Percentiles rank a stretch among this genome's conserved stretches.
These are phyloP conservation scores for Drosophila aff. DNA, from an alignment of 1,140 invertebrate species.

Conservation along the genomic window DNA sequence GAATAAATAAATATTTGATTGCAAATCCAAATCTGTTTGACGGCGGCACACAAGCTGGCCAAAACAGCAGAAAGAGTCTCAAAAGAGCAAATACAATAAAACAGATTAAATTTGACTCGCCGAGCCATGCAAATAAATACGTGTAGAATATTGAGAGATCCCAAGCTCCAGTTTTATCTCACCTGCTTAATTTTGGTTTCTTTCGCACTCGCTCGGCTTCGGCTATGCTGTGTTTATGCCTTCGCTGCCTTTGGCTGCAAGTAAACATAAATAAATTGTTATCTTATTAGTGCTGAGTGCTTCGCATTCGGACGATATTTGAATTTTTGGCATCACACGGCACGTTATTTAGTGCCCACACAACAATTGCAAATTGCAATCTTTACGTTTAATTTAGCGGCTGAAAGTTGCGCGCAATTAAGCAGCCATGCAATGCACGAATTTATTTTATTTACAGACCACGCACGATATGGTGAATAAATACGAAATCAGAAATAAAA, in stretches of 20 bases:
- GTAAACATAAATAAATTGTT: conserved; percentile 54
- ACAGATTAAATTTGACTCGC: conserved; percentile 36
- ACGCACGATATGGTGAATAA: background rate
- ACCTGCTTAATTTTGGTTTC: conserved; percentile 30
- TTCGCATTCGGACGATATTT: conserved; percentile 23
- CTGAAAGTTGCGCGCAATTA: conserved; percentile 58
- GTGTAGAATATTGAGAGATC: conserved; percentile 40
- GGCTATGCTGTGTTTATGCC: background rate
- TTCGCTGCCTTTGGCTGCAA: conserved; percentile 19
- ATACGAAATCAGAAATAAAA: background rate
- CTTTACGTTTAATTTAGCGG: conserved; percentile 62
- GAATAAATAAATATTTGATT: conserved; percentile 48
- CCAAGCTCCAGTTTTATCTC: conserved; percentile 15
- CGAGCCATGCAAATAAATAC: conserved; percentile 27
- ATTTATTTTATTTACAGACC: conserved; percentile 36
- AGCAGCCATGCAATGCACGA: conserved; percentile 61
- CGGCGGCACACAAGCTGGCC: conserved; percentile 18
- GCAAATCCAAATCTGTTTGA: conserved; percentile 40
- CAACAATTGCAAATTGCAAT: conserved; percentile 57
- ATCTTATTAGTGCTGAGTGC: conserved; percentile 58
- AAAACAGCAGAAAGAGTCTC: conserved; percentile 16
- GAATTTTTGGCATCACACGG: conserved; percentile 35
- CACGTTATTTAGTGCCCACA: conserved; percentile 43
- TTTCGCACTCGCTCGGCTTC: conserved; percentile 8
- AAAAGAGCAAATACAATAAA: conserved; percentile 38